A percentile compares a stretch with the other conserved stretches of the same genome.
phyloP scores from a whole-genome alignment of 2,113 vertebrate species.

The Talpa occidentalis region DNA sequence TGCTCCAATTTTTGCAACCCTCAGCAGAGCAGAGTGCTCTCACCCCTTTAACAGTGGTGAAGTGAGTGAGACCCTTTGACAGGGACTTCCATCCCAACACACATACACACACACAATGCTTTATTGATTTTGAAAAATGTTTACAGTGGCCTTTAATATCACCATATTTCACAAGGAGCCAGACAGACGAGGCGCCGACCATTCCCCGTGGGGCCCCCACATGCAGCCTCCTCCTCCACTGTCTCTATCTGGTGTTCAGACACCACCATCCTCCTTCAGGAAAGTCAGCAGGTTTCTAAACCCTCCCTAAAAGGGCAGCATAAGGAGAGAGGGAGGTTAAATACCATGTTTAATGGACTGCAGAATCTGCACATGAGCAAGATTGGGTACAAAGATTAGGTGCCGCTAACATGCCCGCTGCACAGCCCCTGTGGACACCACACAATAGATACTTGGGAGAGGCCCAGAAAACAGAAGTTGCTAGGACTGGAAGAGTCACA shows the following conservation, averaged over 20 bases:
- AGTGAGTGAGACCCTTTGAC: not conserved
- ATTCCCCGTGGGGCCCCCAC: not conserved
- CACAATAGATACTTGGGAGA: not conserved
- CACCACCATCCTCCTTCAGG: not conserved
- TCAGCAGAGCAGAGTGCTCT: not conserved
- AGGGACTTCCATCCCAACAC: not conserved
- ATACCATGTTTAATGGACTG: not conserved
- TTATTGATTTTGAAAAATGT: slow-evolving; percentile 6
- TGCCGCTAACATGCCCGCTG: too few relatives aligned
- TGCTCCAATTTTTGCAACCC: not conserved
- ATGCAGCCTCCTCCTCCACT: not conserved
- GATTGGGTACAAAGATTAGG: not conserved
- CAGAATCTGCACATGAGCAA: not conserved
- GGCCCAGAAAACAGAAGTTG: not conserved
- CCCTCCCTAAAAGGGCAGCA: not conserved
- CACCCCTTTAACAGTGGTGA: not conserved
- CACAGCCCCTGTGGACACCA: not conserved
- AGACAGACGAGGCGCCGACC: not conserved
- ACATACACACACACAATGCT: not conserved
- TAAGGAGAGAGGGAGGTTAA: not conserved
- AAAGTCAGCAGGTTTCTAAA: not conserved
- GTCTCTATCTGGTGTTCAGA: not conserved
- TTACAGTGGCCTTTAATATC: slow-evolving; percentile 18
- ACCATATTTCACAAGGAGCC: not conserved
- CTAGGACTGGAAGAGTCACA: not conserved